phyloP scores from a whole-genome alignment of 92 coral and sea anemone genomes.

The Hydrozoanthus gracilis region DNA sequence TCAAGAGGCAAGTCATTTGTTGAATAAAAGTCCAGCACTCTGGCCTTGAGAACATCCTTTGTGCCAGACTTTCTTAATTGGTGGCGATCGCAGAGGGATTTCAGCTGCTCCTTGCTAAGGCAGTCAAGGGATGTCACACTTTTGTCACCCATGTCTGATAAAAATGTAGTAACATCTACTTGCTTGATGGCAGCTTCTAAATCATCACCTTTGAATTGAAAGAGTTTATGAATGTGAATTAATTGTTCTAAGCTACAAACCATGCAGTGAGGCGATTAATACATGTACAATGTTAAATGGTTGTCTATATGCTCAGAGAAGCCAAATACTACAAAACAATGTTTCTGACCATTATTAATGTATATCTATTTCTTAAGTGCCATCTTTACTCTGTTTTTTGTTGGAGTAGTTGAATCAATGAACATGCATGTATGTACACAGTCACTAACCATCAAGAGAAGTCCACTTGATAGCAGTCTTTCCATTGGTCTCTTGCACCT shows the following conservation, averaged over 20 bases:
- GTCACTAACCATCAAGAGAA: no score
- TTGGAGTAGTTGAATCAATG: no score
- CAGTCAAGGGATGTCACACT: background rate
- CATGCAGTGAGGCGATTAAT: background rate
- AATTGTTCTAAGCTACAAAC: background rate
- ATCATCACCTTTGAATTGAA: no score
- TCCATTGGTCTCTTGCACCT: no score
- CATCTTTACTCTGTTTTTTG: background rate
- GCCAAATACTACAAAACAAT: background rate
- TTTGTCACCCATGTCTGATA: slow-evolving; percentile 42
- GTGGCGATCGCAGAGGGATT: background rate
- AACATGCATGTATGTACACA: no score
- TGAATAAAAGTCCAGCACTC: background rate
- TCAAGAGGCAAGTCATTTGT: background rate
- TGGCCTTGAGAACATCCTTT: no score
- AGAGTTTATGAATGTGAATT: background rate
- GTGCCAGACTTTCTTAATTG: no score
- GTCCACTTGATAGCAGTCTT: no score
- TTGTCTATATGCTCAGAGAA: slow-evolving; percentile 15
- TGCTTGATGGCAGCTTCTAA: no score
- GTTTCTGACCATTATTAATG: background rate
- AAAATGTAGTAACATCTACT: background rate
- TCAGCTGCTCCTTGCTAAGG: no score
- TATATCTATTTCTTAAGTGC: background rate
- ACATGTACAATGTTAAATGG: slow-evolving; percentile 9